phyloP scores from a whole-genome alignment of 2,888 invertebrate genomes.

The Lasioglossum malachurum region DNA sequence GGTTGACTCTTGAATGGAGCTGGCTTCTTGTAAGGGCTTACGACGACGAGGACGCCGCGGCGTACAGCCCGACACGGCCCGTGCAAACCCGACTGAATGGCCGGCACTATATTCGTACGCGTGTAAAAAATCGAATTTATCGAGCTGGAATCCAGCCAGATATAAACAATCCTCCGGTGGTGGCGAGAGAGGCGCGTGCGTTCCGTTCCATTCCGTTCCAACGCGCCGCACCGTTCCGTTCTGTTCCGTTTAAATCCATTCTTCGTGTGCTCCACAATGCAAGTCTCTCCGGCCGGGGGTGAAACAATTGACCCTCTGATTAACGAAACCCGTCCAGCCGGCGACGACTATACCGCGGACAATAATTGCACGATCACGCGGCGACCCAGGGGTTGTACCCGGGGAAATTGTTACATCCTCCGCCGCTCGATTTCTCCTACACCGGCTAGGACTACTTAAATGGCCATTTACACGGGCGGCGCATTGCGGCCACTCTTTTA shows the following conservation, averaged over 20 bases:
- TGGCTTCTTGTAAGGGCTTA: slow-evolving; percentile 66
- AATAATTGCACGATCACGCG: slow-evolving; percentile 63
- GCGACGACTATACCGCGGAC: slow-evolving; percentile 34
- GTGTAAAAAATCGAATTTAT: slow-evolving; percentile 76
- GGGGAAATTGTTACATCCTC: slow-evolving; percentile 61
- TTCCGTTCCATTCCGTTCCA: slow-evolving; percentile 32
- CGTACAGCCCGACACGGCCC: slow-evolving; percentile 56
- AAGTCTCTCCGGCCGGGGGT: slow-evolving; percentile 12
- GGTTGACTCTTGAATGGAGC: slow-evolving; percentile 78
- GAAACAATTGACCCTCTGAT: slow-evolving; percentile 68
- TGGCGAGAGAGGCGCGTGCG: slow-evolving; percentile 45
- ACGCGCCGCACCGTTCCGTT: neutral
- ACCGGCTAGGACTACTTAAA: slow-evolving; percentile 49
- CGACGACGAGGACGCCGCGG: slow-evolving; percentile 50
- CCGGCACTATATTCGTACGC: slow-evolving; percentile 76
- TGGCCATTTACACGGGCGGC: slow-evolving; percentile 56
- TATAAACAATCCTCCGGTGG: slow-evolving; percentile 70
- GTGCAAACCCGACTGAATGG: slow-evolving; percentile 70
- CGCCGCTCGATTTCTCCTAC: slow-evolving; percentile 25
- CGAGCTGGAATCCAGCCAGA: slow-evolving; percentile 71
- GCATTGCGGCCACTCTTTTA: slow-evolving; percentile 41
- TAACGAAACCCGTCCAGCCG: slow-evolving; percentile 52
- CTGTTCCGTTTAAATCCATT: neutral
- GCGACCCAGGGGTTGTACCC: slow-evolving; percentile 45
- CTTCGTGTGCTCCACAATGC: slow-evolving; percentile 17